phyloP scores from a whole-genome alignment of 2,113 vertebrate genomes.

The Rousettus leschenaultii region DNA sequence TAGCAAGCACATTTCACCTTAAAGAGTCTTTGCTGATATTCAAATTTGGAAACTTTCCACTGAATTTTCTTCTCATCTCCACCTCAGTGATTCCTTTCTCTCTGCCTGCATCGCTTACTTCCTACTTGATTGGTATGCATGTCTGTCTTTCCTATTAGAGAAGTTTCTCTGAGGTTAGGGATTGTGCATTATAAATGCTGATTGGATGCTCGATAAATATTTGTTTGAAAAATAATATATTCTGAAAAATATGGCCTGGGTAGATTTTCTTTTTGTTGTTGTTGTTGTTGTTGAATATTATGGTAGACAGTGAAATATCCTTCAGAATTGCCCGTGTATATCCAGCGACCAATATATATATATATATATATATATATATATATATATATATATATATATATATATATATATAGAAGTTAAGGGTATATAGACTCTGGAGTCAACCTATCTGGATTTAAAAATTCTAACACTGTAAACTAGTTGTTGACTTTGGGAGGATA shows the following conservation, averaged over 20 bases:
- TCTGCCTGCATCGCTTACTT: not conserved
- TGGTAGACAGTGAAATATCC: not conserved
- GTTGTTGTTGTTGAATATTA: too few species aligned
- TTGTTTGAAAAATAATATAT: not conserved
- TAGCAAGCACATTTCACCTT: not conserved
- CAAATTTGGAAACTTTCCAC: not conserved
- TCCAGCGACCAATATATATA: not conserved
- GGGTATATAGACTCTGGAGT: too few species aligned
- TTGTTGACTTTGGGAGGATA: not conserved
- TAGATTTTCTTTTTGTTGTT: not conserved
- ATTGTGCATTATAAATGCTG: not conserved
- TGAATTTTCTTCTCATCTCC: not conserved
- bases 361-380: too few species aligned
- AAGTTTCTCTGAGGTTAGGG: not conserved
- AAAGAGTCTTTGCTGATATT: not conserved
- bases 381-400: too few species aligned
- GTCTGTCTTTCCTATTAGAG: not conserved
- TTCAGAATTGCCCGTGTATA: not conserved
- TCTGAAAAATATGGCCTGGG: not conserved
- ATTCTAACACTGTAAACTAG: not conserved
- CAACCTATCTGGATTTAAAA: not conserved
- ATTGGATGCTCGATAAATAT: not conserved
- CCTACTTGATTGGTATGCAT: not conserved
- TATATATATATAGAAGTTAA: not conserved
- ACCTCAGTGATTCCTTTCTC: not conserved